These are phyloP conservation scores for Holotrichia oblita DNA, from an alignment of 1,140 invertebrate genomes.

Conservation along the genomic window DNA sequence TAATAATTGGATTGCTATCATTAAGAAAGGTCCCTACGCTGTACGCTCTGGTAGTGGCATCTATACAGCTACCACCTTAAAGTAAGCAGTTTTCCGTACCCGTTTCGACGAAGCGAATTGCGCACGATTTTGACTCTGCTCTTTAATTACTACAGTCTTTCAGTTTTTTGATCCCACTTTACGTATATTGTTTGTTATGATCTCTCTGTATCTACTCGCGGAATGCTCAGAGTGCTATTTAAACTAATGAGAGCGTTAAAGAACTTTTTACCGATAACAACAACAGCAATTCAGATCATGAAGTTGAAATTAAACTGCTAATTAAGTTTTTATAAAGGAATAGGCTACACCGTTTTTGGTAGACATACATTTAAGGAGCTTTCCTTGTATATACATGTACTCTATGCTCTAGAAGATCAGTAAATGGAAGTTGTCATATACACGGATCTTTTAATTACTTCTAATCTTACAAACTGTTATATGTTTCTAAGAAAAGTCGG, in stretches of 20 bases:
- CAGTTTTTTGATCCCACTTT: background rate
- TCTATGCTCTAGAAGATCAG: no score
- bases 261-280: background rate
- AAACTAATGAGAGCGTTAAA: background rate
- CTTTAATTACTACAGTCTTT: slow-evolving; percentile 8
- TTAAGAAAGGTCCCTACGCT: slow-evolving; percentile 32
- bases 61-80: background rate
- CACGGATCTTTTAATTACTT: no score
- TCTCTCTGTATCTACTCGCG: background rate
- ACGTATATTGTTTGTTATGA: slow-evolving; percentile 16
- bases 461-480: no score
- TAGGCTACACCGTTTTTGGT: background rate
- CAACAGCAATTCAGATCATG: background rate
- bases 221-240: background rate
- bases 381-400: no score
- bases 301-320: background rate
- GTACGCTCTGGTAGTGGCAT: background rate
- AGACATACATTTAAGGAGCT: no score
- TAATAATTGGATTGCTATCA: slow-evolving; percentile 48
- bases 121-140: background rate
- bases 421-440: no score
- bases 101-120: background rate
- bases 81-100: background rate
- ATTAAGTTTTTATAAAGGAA: slow-evolving; percentile 7
- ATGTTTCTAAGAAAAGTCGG: no score